Evolutionary conservation across 1,140 invertebrate species (phyloP).

Genomic region (Drosophila saltans): DNA sequence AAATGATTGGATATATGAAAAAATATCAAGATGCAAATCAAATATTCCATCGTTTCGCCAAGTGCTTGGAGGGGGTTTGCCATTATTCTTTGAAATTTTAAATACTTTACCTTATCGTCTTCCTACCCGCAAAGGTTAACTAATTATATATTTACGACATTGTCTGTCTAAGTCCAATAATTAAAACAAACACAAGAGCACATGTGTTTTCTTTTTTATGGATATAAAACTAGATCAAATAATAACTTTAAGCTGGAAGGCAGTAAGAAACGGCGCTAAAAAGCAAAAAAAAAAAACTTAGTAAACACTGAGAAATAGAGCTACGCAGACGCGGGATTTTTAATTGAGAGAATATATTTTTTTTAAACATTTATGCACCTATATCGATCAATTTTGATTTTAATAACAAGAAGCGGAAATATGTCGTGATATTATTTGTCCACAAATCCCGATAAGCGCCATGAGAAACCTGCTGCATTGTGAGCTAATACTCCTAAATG

Average conservation of each 20-base stretch:
- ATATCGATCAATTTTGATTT: constrained; percentile 18
- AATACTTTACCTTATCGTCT: not conserved
- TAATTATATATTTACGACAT: not conserved
- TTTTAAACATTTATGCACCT: too few species aligned
- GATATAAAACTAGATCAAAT: constrained; percentile 25
- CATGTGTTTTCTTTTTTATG: constrained; percentile 37
- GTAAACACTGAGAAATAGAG: constrained; percentile 34
- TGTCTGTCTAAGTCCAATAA: not conserved
- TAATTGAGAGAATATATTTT: not conserved
- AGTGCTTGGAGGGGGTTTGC: too few species aligned
- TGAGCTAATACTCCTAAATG: not conserved
- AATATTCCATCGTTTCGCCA: too few species aligned
- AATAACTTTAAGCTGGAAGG: constrained; percentile 6
- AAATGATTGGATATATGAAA: too few species aligned
- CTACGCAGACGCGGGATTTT: not conserved
- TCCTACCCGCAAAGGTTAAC: not conserved
- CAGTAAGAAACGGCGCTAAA: not conserved
- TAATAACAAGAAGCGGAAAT: not conserved
- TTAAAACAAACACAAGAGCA: constrained; percentile 18
- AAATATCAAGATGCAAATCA: too few species aligned
- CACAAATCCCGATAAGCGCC: not conserved
- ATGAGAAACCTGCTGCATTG: constrained; percentile 4
- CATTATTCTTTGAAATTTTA: too few species aligned
- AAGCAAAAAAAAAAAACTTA: constrained; percentile 26
- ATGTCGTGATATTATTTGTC: not conserved